A percentile compares a stretch with the other conserved stretches of the same genome.
phyloP scores from a whole-genome alignment of 1,140 invertebrate genomes.

The Thalassaphorura encarpata region DNA sequence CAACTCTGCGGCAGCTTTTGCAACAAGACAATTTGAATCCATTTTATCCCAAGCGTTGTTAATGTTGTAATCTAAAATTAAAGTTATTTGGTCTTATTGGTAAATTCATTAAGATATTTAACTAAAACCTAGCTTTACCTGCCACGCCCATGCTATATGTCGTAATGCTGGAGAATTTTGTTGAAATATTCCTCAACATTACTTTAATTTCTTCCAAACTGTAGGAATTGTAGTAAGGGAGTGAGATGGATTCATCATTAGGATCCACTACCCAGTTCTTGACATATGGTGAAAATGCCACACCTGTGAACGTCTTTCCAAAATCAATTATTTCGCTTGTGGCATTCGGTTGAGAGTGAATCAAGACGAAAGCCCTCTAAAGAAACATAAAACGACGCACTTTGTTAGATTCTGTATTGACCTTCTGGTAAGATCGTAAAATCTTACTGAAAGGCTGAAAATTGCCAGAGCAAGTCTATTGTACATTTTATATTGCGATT shows the following conservation, averaged over 20 bases:
- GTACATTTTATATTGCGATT: no score
- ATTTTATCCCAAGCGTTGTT: conserved; percentile 18
- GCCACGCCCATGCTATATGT: conserved; percentile 5
- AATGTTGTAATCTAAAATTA: neutral
- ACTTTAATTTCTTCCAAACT: neutral
- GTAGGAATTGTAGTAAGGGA: conserved; percentile 1
- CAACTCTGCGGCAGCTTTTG: conserved; percentile 13
- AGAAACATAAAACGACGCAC: no score
- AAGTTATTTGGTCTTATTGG: neutral
- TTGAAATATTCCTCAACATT: neutral
- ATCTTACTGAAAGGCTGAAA: no score
- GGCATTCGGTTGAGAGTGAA: no score
- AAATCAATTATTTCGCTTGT: no score
- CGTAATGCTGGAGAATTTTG: neutral
- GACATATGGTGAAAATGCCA: conserved; percentile 1
- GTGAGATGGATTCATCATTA: neutral
- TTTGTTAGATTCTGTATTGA: no score
- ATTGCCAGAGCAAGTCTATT: no score
- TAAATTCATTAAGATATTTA: neutral
- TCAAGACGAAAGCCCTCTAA: no score
- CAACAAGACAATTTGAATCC: conserved; percentile 10
- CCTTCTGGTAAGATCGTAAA: no score
- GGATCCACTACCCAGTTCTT: neutral
- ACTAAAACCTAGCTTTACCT: neutral
- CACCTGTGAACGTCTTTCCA: neutral